Percentiles rank a stretch among this genome's conserved stretches.
These are phyloP conservation scores for Mormoops blainvillei DNA, from an alignment of 2,113 vertebrate species.

Conservation along the genomic window DNA sequence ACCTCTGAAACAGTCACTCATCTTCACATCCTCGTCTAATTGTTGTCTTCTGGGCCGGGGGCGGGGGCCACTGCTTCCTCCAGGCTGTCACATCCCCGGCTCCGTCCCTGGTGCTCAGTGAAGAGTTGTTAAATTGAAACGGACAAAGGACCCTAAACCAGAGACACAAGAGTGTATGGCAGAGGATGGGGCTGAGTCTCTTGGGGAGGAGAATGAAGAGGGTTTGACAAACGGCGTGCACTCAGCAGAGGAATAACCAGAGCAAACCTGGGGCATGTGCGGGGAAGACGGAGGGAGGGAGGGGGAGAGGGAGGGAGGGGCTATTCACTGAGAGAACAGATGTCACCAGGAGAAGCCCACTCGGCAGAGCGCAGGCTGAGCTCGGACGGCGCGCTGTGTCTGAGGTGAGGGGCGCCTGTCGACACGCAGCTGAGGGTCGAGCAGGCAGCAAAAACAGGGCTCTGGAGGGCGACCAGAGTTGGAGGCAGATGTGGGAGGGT, in stretches of 20 bases:
- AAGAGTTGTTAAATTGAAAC: not conserved
- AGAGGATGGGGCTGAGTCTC: not conserved
- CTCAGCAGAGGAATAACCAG: not conserved
- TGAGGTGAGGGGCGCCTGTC: not conserved
- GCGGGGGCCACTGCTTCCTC: not conserved
- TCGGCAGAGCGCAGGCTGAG: not conserved
- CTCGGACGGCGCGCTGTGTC: accelerated
- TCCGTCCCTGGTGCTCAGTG: not conserved
- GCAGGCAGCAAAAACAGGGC: not conserved
- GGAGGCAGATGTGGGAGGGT: not conserved
- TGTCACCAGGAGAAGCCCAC: not conserved
- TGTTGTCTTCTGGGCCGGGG: too few species aligned
- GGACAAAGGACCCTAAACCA: not conserved
- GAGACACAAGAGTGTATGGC: not conserved
- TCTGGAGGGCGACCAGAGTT: not conserved
- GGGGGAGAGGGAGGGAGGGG: not conserved
- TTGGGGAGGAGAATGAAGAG: not conserved
- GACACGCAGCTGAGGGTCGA: accelerated
- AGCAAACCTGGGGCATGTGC: not conserved
- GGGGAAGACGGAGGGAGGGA: not conserved
- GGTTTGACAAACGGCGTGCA: not conserved
- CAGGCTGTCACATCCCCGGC: accelerated
- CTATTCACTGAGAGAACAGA: not conserved
- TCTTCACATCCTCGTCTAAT: not conserved
- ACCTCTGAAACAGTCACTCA: not conserved